Evolutionary conservation across 2,797 vertebrate genomes (phyloP), one percentile per base, ranked within the genome.

Genomic region (Sebastes diploproa): DNA sequence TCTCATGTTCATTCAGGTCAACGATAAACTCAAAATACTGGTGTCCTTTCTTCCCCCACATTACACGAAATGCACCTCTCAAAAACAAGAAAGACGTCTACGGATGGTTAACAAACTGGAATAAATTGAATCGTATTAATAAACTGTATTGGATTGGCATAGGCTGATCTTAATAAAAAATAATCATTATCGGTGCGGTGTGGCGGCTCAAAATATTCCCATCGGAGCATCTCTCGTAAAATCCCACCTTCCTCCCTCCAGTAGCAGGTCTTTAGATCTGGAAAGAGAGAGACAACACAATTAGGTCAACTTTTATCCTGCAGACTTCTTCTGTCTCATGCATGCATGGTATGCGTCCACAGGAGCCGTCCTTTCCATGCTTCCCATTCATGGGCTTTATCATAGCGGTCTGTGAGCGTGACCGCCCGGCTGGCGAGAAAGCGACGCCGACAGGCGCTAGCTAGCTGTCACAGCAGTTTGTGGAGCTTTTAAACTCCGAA

Each of bases 241-340:
- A 89, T 88, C 83, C 88, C 72, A 74, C 83, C 78, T 77, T 79
- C 84, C 71, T 70, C 36, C 84, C 71, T 84, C 72, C 59, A 27
- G 88, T 25, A 83, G 92, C 86, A 85, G 77, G 78, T 72, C 77
- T 62, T 95, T 78, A 95, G 89, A 95, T 94, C 94, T 93, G 87
- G 2, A 84, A 29, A 55, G 56, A 30, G 55, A 29, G 9, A 66
- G 20, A n/a, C 38, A 23, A 74, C 7, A 25, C 4, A 23, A 7
- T 29, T 13, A 27, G 32, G 18, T 25, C 16, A 25, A 3, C 36
- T 46, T 27, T 6, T 6, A 7, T 22, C 0, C 46, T 50, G 18
- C 1, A 36, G 36, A 36, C 12, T 13, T 36, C 4, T 36, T 36
- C 36, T 36, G 4, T 36, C 36, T 36, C 36, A 36, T 36, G 34